Evolutionary conservation across 2,888 invertebrate genomes (phyloP).

Genomic region (Cremastinae sp.): DNA sequence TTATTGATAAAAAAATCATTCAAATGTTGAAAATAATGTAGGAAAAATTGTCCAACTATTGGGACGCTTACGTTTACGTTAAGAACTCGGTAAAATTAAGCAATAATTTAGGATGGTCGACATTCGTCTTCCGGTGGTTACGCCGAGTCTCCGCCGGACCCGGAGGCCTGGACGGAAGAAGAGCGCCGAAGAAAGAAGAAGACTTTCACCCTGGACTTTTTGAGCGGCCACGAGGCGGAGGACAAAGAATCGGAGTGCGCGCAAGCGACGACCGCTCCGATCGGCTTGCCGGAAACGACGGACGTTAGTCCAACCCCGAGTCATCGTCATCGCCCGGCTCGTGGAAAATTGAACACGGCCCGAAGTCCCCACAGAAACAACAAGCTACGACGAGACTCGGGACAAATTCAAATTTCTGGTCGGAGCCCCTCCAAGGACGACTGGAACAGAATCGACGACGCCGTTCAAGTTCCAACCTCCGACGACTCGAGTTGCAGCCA

Average conservation of each 20-base stretch:
- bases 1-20: no score
- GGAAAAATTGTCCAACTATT: no score
- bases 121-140: conserved; percentile 78
- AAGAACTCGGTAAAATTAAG: neutral
- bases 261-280: conserved; percentile 48
- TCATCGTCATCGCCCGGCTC: conserved; percentile 69
- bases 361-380: conserved; percentile 72
- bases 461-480: conserved; percentile 83
- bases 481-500: conserved; percentile 83
- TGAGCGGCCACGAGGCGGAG: conserved; percentile 83
- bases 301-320: conserved; percentile 73
- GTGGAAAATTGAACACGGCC: conserved; percentile 65
- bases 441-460: conserved; percentile 81
- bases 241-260: conserved; percentile 65
- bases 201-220: conserved; percentile 89
- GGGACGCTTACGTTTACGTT: no score
- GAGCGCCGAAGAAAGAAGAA: conserved; percentile 88
- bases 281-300: conserved; percentile 52
- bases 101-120: conserved; percentile 69
- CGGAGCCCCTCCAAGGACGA: conserved; percentile 81
- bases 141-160: conserved; percentile 77
- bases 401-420: conserved; percentile 55
- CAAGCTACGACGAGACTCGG: conserved; percentile 68
- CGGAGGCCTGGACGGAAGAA: conserved; percentile 84
- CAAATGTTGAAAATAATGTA: no score